Percentiles rank a stretch among this genome's conserved stretches.
phyloP scores from a whole-genome alignment of 2,888 invertebrate genomes.

The Frankliniella intonsa region DNA sequence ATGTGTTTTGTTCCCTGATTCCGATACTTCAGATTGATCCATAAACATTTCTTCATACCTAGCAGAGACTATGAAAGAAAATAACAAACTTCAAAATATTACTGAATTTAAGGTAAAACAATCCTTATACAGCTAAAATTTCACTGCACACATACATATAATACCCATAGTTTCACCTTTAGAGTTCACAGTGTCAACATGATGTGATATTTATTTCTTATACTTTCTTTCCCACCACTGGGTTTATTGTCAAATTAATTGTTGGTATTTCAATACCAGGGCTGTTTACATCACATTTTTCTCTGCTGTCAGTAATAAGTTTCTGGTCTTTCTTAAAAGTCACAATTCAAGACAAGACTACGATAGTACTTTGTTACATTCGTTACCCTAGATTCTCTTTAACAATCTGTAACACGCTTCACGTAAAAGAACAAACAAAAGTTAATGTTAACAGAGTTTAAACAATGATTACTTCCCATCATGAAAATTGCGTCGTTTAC shows the following conservation, averaged over 20 bases:
- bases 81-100: neutral
- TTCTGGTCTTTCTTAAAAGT: neutral
- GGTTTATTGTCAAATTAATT: too few species aligned
- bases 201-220: neutral
- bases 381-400: neutral
- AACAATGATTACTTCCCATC: neutral
- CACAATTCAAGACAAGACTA: neutral
- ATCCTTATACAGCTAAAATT: neutral
- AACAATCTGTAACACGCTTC: too few species aligned
- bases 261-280: too few species aligned
- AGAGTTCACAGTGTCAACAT: neutral
- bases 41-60: neutral
- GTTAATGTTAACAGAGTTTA: too few species aligned
- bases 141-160: neutral
- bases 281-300: too few species aligned
- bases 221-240: too few species aligned
- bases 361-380: neutral
- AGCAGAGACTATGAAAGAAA: neutral
- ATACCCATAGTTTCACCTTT: neutral
- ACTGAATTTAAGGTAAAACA: neutral
- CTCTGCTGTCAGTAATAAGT: neutral
- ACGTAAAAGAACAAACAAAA: too few species aligned
- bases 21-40: constrained; percentile 6
- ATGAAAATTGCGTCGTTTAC: neutral
- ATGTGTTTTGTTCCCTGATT: constrained; percentile 18